A percentile compares a stretch with the other conserved stretches of the same genome.
Evolutionary conservation across 2,888 invertebrate genomes (phyloP).

Genomic region (Oscheius sp.): DNA sequence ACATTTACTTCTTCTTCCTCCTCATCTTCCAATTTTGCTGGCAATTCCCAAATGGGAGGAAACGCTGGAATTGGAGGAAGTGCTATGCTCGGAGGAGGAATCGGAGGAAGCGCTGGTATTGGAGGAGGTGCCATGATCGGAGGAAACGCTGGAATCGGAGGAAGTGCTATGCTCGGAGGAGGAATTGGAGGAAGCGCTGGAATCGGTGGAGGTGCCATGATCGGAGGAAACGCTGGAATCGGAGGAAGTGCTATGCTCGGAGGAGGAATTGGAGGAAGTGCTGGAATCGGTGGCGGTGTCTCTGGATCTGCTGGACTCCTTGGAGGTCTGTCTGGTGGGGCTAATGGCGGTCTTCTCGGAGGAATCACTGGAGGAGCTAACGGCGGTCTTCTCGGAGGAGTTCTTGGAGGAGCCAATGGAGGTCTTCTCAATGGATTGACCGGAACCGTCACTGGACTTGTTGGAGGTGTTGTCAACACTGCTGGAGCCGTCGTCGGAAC

Average conservation of each 20-base stretch:
- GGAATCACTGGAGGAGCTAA: conserved; percentile 9
- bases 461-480: not conserved
- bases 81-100: not conserved
- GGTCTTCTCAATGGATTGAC: not conserved
- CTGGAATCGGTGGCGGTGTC: not conserved
- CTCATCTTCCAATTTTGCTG: not conserved
- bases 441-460: not conserved
- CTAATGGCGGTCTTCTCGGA: not conserved
- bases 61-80: not conserved
- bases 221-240: not conserved
- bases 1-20: not conserved
- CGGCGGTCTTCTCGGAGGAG: conserved; percentile 9
- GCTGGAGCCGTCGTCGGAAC: not conserved
- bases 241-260: not conserved
- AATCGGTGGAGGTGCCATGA: not conserved
- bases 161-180: not conserved
- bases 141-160: not conserved
- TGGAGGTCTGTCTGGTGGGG: conserved; percentile 4
- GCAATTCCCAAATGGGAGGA: not conserved
- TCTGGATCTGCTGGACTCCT: not conserved
- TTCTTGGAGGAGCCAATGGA: not conserved
- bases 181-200: not conserved
- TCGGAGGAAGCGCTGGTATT: not conserved
- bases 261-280: not conserved
- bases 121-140: not conserved